Percentiles rank a stretch among this genome's conserved stretches.
These are phyloP conservation scores for Lampris incognitus DNA, from an alignment of 2,113 vertebrate species.

Conservation along the genomic window DNA sequence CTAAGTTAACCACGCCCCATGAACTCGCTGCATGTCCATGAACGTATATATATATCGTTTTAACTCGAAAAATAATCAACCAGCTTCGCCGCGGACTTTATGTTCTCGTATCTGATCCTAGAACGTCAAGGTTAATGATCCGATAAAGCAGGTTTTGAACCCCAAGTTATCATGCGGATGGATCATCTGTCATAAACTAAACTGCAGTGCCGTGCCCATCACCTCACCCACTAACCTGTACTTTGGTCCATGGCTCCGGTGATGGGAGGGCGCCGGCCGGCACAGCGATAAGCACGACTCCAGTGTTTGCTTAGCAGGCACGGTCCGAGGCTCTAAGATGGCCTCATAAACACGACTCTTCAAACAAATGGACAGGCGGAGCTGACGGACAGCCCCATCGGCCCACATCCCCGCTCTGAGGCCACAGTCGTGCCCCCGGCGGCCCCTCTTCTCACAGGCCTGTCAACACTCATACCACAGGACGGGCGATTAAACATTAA, in stretches of 20 bases:
- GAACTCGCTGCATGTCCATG: too few relatives aligned
- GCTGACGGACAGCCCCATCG: conserved; percentile 50
- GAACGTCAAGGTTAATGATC: conserved; percentile 16
- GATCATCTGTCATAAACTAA: conserved; percentile 31
- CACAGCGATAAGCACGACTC: conserved; percentile 64
- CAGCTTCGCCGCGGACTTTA: background rate
- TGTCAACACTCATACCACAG: conserved; percentile 54
- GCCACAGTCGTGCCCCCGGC: conserved; percentile 33
- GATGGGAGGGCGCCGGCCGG: conserved; percentile 56
- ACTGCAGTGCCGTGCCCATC: conserved; percentile 66
- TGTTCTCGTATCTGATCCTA: conserved; percentile 29
- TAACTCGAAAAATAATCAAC: conserved; percentile 35
- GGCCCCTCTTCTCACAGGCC: conserved; percentile 47
- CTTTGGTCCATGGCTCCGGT: conserved; percentile 68
- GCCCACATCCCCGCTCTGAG: conserved; percentile 41
- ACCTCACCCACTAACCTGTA: conserved; percentile 45
- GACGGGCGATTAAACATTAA: conserved; percentile 75
- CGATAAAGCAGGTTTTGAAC: conserved; percentile 28
- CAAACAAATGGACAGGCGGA: conserved; percentile 55
- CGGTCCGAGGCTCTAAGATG: conserved; percentile 18
- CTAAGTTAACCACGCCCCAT: too few relatives aligned
- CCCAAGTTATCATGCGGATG: conserved; percentile 19
- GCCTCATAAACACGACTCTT: conserved; percentile 43
- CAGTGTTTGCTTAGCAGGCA: conserved; percentile 70
- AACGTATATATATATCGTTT: background rate